Evolutionary conservation across 1,140 invertebrate species (phyloP).

Genomic region (Neotoxoptera formosana): DNA sequence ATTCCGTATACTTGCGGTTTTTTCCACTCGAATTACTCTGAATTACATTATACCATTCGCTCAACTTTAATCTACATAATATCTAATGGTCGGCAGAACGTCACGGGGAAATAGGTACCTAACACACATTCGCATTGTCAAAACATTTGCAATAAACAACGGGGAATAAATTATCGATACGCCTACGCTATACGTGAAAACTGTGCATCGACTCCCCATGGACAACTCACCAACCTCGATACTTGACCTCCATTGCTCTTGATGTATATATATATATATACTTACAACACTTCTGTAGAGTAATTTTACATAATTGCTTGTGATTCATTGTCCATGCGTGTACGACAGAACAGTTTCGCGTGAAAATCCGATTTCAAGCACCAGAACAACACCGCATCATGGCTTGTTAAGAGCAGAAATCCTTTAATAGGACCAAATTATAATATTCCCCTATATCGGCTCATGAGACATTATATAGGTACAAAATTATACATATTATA

Average conservation of each 20-base stretch:
- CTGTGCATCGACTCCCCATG: neutral
- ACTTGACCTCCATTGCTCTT: neutral
- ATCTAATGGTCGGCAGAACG: neutral
- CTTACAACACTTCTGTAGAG: neutral
- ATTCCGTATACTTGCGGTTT: neutral
- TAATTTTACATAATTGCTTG: conserved; percentile 30
- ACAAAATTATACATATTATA: too few species aligned
- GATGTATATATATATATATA: neutral
- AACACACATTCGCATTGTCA: neutral
- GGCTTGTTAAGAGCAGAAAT: neutral
- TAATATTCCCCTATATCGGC: neutral
- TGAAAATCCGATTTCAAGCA: neutral
- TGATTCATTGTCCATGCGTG: neutral
- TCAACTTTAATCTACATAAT: neutral
- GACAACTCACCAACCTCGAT: neutral
- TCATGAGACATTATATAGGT: too few species aligned
- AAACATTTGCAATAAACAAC: neutral
- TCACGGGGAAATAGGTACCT: neutral
- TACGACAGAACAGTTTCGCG: neutral
- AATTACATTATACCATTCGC: neutral
- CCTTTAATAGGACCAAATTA: neutral
- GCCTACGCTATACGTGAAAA: neutral
- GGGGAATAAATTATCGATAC: conserved; percentile 6
- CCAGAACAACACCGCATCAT: neutral
- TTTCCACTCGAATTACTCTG: neutral